Evolutionary conservation across 1,140 invertebrate species (phyloP), one percentile per base, ranked within the genome.

Genomic region (Xylocopa sonorina): DNA sequence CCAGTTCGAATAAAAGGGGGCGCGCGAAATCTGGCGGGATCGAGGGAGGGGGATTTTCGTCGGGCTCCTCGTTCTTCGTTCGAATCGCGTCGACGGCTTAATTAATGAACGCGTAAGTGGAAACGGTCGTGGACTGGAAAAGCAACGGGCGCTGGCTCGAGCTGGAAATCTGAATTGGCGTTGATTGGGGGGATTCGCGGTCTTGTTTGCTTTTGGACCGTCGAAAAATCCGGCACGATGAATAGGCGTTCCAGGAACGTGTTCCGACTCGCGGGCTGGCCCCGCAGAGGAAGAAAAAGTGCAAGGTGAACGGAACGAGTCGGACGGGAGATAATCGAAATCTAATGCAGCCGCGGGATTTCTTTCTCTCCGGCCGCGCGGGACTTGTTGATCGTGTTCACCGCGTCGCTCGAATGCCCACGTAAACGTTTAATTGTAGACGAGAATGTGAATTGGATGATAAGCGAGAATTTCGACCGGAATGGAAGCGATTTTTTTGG

Each of bases 241-340:
- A 90, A 90, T 88, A 88, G 87, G 69, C 83, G 80, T 90, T 90
- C 84, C 80, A 84, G 66, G 86, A 89, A 89, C 83, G 83, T 88
- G 81, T 85, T 87, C 68, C 78, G 66, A 57, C 41, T 71, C 74
- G 64, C 76, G 80, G 71, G 71, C 55, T 78, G 74, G n/a, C 68
- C n/a, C 68, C 34, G 55, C 27, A 71, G 41, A 57, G 12, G 69
- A 76, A 66, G 72, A 74, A 76, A 62, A 68, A 69, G 69, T 43
- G 69, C 71, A 63, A 71, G 73, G 66, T 78, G 71, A 81, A 86
- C 58, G 82, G 76, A 72, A 57, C 64, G 32, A 41, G 51, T 34
- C 69, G 62, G 83, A 82, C 73, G 74, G 73, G 58, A 78, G 82
- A 82, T 85, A 83, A 73, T 64, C 76, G 74, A 82, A 79, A 71